These are phyloP conservation scores for Dromas ardeola DNA, from an alignment of 2,113 vertebrate species.

Conservation along the genomic window DNA sequence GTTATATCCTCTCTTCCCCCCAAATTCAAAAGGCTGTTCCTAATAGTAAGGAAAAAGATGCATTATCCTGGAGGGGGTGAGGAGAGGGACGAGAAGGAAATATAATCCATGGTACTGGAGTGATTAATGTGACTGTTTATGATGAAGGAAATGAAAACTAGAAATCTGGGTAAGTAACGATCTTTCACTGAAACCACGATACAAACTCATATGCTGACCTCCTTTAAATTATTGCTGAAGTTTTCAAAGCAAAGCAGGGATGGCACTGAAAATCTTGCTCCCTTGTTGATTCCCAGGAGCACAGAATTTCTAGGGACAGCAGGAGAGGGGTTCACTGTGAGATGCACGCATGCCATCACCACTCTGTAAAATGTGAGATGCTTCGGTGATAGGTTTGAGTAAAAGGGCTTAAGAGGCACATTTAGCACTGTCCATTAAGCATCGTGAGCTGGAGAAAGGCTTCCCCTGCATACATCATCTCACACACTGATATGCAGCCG, in stretches of 20 bases:
- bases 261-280: conserved; percentile 1
- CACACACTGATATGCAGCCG: not conserved
- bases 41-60: not conserved
- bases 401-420: not conserved
- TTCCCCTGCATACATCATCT: not conserved
- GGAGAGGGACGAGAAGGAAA: conserved; percentile 4
- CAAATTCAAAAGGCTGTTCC: conserved; percentile 3
- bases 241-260: conserved; percentile 37
- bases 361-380: not conserved
- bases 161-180: conserved; percentile 67
- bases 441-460: not conserved
- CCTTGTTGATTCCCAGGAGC: not conserved
- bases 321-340: not conserved
- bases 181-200: conserved; percentile 44
- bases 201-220: conserved; percentile 39
- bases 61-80: not conserved
- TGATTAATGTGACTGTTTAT: conserved; percentile 68
- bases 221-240: conserved; percentile 46
- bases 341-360: not conserved
- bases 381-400: not conserved
- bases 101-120: conserved; percentile 24
- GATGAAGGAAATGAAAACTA: conserved; percentile 71
- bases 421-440: not conserved
- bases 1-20: not conserved
- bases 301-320: not conserved